Base-by-base conservation (phyloP, 1,140 invertebrate genomes). In the Bombyx mandarina region DNA sequence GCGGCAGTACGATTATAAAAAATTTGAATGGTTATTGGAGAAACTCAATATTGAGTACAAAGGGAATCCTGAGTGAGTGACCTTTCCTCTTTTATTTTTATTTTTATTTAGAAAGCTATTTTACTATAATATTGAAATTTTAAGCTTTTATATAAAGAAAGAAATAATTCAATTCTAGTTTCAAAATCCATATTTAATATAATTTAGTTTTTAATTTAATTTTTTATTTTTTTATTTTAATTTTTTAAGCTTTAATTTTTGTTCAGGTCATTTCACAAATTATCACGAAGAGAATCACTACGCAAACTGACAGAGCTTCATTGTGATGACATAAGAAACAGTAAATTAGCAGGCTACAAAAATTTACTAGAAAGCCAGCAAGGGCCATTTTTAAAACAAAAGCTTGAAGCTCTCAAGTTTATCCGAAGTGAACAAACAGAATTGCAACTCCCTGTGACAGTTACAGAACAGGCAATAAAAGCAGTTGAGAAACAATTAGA, bases 21-120 rank as follows among this genome's bases (percentile, higher is more conserved):
- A 92, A 51, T 97, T 95, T 79, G 94, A 96, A 79, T 97, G 94
- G 94, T 66, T 97, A n/a, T 71, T 97, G 7, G 93, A 96, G 67
- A 91, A 92, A 73, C 79, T 98, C 1, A 92, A 95, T 67, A 86
- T 98, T 61, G 88, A 92, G 46, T 97, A 94, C 69, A 93, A 93
- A 71, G 91, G 91, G 35, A 75, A 86, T 59, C 91, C 93, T 6
- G 67, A 80, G 90, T 91, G 90, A 83, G 88, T 63, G 9, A n/a
- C 44, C 43, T 5, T 47, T 54, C 10, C 4, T 6, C 45, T 43
- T 22, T 51, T 52, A 47, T 10, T n/a, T 22, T 51, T 52, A 47
- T 10, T n/a, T 12, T 26, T 47, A 9, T 5, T 58, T 35, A 12
- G 2, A 9, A 44, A 10, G 3, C n/a, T 43, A 1, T 43, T 54